A percentile compares a stretch with the other conserved stretches of the same genome.
Conservation (phyloP, 2,797 vertebrate species). For the Peromyscus eremicus region DNA sequence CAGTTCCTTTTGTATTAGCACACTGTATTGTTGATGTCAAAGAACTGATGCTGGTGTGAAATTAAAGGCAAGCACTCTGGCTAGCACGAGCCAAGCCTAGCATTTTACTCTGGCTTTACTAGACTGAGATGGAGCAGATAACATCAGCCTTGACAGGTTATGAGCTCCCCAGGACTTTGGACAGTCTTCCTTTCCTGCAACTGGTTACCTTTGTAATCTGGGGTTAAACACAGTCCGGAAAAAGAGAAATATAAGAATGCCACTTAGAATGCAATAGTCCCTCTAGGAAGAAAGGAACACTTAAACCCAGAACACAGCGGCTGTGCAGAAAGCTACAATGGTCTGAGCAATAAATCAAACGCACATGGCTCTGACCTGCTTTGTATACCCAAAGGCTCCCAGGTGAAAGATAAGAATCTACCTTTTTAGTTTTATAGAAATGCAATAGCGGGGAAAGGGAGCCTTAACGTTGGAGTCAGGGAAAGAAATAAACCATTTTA, state of each 20-base stretch:
- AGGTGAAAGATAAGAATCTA: slow-evolving; percentile 50
- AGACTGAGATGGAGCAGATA: background rate
- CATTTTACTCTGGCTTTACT: background rate
- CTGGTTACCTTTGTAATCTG: slow-evolving; percentile 54
- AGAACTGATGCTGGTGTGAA: background rate
- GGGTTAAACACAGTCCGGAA: slow-evolving; percentile 23
- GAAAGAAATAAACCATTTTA: background rate
- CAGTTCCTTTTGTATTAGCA: background rate
- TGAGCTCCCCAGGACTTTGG: background rate
- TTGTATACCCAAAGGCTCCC: slow-evolving; percentile 26
- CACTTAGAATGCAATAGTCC: slow-evolving; percentile 45
- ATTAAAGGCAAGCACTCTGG: background rate
- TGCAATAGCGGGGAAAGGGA: background rate
- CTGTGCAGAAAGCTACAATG: background rate
- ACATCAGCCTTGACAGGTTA: slow-evolving; percentile 1
- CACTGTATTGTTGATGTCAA: background rate
- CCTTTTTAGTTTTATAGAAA: slow-evolving; percentile 58
- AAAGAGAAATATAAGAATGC: slow-evolving; percentile 14
- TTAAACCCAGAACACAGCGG: background rate
- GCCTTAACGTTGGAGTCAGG: background rate
- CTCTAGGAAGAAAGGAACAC: slow-evolving; percentile 35
- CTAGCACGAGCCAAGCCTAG: background rate
- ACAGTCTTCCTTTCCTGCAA: background rate
- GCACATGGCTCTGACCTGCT: background rate
- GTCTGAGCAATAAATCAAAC: slow-evolving; percentile 45